Base-by-base conservation (phyloP, 92 coral and sea anemone species). In the Epizoanthus stellaris region DNA sequence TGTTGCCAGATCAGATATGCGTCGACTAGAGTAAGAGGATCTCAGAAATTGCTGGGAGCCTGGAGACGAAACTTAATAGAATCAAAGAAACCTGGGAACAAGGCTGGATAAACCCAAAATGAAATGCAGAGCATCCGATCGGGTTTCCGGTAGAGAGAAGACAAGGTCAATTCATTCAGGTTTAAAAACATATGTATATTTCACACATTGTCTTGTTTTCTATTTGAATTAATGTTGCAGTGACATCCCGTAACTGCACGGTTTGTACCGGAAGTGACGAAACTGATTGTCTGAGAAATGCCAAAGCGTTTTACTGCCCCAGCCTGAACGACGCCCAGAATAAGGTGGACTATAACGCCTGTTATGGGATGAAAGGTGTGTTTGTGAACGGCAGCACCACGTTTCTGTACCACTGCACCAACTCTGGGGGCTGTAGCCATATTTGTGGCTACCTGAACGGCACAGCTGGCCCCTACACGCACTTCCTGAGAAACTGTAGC, bases 251-350 rank as follows among this genome's bases (percentile, higher is more conserved):
- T 10, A 63, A 63, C 25, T 63, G 67, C 67, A 63, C 67, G 0
- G 34, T 63, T n/a, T 63, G 67, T 63, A 15, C 34, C 12, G 67
- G 67, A n/a, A 63, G 34, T n/a, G 67, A 63, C 34, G 34, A 63
- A 16, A 8, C 67, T n/a, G 20, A 63, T 3, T 63, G 67, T 25
- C 21, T 63, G 10, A 63, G 67, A 63, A 63, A 15, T 8, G 34
- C 67, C 67, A 8, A 63, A 25, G 23, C 67, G 6, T 63, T 63
- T n/a, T 63, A 63, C 67, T 63, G 67, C 21, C 67, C 67, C 67
- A 63, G 67, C 67, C 34, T 63, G 67, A 63, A 63, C 21, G 11
- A 63, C 67, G 67, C 67, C 21, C 10, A 49, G 11, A 8, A 7
- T 49, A 63, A 14, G 20, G 67, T 63, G 11, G 67, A n/a, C 34